A percentile compares a stretch with the other conserved stretches of the same genome.
Evolutionary conservation across 2,113 vertebrate genomes (phyloP).

Genomic region (Antigone vipio): DNA sequence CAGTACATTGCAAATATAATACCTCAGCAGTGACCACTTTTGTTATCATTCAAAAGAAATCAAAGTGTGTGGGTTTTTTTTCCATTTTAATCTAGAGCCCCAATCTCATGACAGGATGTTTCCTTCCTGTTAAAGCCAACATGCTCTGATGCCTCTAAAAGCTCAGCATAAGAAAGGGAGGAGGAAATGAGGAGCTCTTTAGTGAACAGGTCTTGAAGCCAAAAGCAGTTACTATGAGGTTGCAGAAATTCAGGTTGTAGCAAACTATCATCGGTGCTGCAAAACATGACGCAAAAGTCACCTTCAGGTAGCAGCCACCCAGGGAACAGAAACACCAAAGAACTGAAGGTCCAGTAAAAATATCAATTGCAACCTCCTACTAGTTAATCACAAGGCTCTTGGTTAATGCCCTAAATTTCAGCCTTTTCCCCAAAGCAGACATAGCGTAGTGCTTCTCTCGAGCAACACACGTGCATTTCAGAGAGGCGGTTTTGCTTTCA

Average conservation of each 20-base stretch:
- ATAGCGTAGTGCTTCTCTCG: accelerated
- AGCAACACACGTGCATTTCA: background rate
- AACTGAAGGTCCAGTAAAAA: background rate
- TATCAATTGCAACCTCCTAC: background rate
- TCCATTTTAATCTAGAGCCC: background rate
- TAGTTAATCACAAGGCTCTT: background rate
- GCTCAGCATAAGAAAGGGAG: background rate
- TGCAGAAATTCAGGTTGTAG: background rate
- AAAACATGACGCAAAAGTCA: background rate
- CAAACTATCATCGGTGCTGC: background rate
- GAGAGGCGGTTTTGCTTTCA: background rate
- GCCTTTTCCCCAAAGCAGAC: background rate
- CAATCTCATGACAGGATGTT: background rate
- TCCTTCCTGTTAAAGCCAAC: background rate
- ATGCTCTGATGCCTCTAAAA: background rate
- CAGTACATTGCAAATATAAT: background rate
- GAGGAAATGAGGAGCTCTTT: background rate
- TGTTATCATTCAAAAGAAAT: background rate
- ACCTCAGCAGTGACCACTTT: background rate
- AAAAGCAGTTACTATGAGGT: background rate
- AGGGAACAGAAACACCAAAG: background rate
- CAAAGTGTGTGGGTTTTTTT: background rate
- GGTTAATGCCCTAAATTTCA: background rate
- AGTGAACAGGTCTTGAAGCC: background rate
- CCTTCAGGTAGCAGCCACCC: background rate